These are phyloP conservation scores for Malthinus seriepunctatus DNA, from an alignment of 2,888 invertebrate species.

Conservation along the genomic window DNA sequence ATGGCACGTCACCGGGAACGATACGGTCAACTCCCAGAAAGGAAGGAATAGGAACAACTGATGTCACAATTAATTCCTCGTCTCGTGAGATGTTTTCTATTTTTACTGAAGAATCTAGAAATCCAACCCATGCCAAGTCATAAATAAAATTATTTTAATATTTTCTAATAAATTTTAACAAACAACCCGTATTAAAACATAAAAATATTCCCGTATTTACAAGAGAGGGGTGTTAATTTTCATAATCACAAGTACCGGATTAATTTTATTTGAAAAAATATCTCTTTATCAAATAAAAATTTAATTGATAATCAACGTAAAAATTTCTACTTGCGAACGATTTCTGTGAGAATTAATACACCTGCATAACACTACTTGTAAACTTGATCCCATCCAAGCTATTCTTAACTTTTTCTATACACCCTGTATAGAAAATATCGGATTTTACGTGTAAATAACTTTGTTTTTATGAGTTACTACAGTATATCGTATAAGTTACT, in stretches of 20 bases:
- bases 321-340: too few relatives aligned
- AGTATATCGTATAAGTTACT: too few relatives aligned
- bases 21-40: slow-evolving; percentile 43
- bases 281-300: too few relatives aligned
- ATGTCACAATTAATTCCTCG: slow-evolving; percentile 43
- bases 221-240: slow-evolving; percentile 8
- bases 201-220: too few relatives aligned
- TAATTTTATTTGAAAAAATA: slow-evolving; percentile 1
- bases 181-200: not conserved
- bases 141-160: slow-evolving; percentile 24
- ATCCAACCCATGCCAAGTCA: slow-evolving; percentile 38
- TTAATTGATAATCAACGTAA: too few relatives aligned
- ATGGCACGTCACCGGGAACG: slow-evolving; percentile 30
- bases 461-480: too few relatives aligned
- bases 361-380: too few relatives aligned
- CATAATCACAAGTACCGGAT: slow-evolving; percentile 31
- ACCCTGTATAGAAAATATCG: too few relatives aligned
- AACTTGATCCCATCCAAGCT: too few relatives aligned
- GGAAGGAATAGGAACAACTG: slow-evolving; percentile 43
- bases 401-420: too few relatives aligned
- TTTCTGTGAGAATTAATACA: too few relatives aligned
- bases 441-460: too few relatives aligned
- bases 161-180: not conserved
- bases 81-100: slow-evolving; percentile 41
- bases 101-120: slow-evolving; percentile 41